These are phyloP conservation scores for Neelides folsomi DNA, from an alignment of 2,888 invertebrate species.

Conservation along the genomic window DNA sequence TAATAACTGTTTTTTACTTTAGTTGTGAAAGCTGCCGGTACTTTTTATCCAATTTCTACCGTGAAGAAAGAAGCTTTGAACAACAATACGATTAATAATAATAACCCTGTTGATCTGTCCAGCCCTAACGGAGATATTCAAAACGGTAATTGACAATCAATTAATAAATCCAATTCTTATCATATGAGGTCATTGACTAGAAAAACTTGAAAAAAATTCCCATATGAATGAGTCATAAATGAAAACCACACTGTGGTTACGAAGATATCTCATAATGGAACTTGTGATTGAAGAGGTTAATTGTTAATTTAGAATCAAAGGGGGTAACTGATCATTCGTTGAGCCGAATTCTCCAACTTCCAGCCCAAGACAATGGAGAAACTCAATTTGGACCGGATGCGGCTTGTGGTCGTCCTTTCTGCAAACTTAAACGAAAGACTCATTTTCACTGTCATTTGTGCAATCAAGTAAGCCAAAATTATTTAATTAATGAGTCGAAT, in stretches of 20 bases:
- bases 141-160: not conserved
- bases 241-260: too few species aligned
- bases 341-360: constrained; percentile 32
- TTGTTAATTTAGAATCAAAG: constrained; percentile 23
- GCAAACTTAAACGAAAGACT: constrained; percentile 61
- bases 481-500: not conserved
- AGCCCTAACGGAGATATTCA: constrained; percentile 1
- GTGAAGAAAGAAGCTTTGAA: constrained; percentile 34
- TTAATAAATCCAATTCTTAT: not conserved
- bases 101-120: constrained; percentile 2
- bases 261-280: too few species aligned
- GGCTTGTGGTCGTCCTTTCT: constrained; percentile 61
- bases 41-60: constrained; percentile 71
- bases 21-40: constrained; percentile 86
- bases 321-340: constrained; percentile 33
- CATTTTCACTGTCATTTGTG: constrained; percentile 69
- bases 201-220: not conserved
- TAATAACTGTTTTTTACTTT: constrained; percentile 10
- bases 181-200: not conserved
- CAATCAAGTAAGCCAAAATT: constrained; percentile 49
- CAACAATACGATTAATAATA: not conserved
- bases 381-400: constrained; percentile 48
- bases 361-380: constrained; percentile 29
- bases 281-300: not conserved
- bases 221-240: too few species aligned